Conservation (phyloP, 1,140 invertebrate genomes). For the Artemia franciscana region DNA sequence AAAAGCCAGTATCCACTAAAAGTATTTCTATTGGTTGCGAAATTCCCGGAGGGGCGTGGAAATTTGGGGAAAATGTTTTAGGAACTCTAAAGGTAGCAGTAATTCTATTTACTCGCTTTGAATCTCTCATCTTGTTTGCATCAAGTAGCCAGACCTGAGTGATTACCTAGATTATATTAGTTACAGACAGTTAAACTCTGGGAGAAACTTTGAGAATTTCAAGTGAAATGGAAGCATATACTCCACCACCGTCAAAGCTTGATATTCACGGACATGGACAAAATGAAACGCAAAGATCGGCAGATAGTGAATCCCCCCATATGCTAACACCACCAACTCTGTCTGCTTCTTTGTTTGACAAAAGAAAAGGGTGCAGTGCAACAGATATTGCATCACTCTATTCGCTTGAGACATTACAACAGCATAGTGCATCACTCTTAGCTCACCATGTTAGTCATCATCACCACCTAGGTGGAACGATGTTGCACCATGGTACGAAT, state of each 20-base stretch:
- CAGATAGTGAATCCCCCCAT: background rate
- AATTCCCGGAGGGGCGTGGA: background rate
- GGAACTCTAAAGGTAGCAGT: background rate
- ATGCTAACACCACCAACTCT: background rate
- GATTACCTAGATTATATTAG: background rate
- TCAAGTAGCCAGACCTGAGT: background rate
- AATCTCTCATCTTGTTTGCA: background rate
- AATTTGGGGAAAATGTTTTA: background rate
- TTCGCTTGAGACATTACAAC: background rate
- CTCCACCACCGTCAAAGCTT: background rate
- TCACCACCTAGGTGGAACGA: background rate
- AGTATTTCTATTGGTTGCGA: background rate
- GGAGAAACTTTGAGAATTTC: background rate
- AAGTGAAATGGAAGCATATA: background rate
- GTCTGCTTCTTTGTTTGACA: background rate
- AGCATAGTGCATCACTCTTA: background rate
- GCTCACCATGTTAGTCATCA: background rate
- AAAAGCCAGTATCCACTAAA: background rate
- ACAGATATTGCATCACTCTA: background rate
- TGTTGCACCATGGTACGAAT: background rate
- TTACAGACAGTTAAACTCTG: background rate
- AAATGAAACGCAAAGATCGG: background rate
- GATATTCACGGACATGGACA: background rate
- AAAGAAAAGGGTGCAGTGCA: background rate
- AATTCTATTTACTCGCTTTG: background rate